Conservation (phyloP, 1,140 invertebrate genomes). For the Muscidifurax raptorellus region DNA sequence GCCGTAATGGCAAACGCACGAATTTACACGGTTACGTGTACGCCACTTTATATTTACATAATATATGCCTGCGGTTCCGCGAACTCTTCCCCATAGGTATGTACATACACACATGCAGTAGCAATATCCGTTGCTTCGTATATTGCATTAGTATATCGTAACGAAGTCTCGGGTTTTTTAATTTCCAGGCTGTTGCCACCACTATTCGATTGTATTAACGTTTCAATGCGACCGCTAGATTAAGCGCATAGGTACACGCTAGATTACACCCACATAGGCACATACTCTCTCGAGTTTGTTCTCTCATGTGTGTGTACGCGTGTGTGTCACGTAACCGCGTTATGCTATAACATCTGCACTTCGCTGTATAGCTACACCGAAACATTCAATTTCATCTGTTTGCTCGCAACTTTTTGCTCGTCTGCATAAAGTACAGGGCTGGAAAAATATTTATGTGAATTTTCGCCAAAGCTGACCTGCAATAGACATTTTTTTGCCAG, state of each 20-base stretch:
- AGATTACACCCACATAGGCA: not conserved
- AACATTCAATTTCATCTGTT: not conserved
- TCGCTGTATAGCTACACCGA: too few relatives aligned
- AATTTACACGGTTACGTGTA: not conserved
- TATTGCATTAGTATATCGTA: not conserved
- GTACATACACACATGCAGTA: not conserved
- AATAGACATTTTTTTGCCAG: conserved; percentile 3
- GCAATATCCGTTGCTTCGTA: not conserved
- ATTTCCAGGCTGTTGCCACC: not conserved
- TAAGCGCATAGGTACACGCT: too few relatives aligned
- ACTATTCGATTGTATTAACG: not conserved
- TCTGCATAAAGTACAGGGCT: not conserved
- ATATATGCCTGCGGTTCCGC: not conserved
- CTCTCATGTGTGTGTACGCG: too few relatives aligned
- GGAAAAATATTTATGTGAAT: not conserved
- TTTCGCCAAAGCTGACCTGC: not conserved
- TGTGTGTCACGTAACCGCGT: too few relatives aligned
- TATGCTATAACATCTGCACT: too few relatives aligned
- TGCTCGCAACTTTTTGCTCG: not conserved
- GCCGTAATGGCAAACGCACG: not conserved
- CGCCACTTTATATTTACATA: conserved; percentile 23
- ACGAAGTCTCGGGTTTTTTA: not conserved
- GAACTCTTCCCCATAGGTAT: not conserved
- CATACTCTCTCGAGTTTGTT: too few relatives aligned
- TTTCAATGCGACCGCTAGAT: not conserved